Evolutionary conservation across 2,113 vertebrate genomes (phyloP), one percentile per base, ranked within the genome.

Genomic region (Thryonomys swinderianus): DNA sequence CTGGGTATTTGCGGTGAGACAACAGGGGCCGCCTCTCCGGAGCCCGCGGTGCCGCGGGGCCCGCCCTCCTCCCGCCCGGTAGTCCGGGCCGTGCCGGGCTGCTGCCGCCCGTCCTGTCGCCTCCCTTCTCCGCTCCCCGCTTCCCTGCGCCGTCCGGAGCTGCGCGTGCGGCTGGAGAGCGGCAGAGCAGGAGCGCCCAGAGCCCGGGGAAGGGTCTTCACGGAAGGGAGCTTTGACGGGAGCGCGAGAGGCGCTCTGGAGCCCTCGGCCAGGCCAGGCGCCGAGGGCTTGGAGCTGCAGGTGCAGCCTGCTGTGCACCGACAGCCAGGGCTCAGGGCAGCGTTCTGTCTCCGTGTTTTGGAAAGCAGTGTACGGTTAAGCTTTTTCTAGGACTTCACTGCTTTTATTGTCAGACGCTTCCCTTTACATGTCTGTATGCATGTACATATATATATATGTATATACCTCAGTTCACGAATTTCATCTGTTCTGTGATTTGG

Each of bases 321-420:
- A n/a, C n/a, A n/a, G 16, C 40, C 27, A 5, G 25, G 14, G 34
- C 79, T 85, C 48, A 3, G 8, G 6, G 64, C 20, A 2, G 48
- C 53, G 0, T 48, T 82, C 78, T 81, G 2, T 93, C 37, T 62
- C 55, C 27, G n/a, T 3, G 14, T n/a, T 81, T 32, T 78, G 27
- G 23, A 79, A 80, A 89, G 27, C 14, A 7, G 8, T 9, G 20
- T 0, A 0, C 30, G 9, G 34, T 59, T 79, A 23, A 51, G 1
- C 16, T n/a, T 34, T 37, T 57, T 69, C 59, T 2, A 55, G 79
- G 62, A n/a, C 53, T 78, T 82, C 16, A 64, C 5, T 51, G n/a
- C 53, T 96, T 91, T 66, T 76, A 53, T 86, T 11, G 83, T 74
- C 18, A 81, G 20, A 37, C 17, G 4, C 67, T 91, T 93, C 81